These are phyloP conservation scores for Amphipyra berbera DNA, from an alignment of 2,888 invertebrate species.

Conservation along the genomic window DNA sequence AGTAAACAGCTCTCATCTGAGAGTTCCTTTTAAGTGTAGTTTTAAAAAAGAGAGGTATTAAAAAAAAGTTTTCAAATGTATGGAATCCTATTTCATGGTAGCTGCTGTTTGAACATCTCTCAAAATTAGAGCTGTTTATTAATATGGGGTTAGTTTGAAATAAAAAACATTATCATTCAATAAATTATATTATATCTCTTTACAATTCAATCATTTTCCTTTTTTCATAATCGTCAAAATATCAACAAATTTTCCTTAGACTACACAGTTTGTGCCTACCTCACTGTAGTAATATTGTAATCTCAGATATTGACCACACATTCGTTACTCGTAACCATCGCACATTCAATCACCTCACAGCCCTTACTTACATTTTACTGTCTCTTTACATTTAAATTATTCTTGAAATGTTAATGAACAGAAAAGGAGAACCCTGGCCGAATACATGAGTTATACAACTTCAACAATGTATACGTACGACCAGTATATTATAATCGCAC, in stretches of 20 bases:
- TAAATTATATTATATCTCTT: conserved; percentile 88
- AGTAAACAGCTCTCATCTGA: no score
- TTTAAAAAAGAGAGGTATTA: no score
- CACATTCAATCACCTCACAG: conserved; percentile 73
- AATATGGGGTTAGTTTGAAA: conserved; percentile 20
- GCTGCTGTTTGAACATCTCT: no score
- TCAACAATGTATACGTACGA: conserved; percentile 33
- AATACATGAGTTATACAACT: conserved; percentile 42
- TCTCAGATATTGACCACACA: conserved; percentile 62
- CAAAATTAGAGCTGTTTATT: no score
- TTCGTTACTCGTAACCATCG: conserved; percentile 61
- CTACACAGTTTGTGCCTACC: conserved; percentile 85
- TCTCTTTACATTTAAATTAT: conserved; percentile 37
- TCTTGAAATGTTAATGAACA: conserved; percentile 39
- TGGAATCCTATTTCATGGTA: no score
- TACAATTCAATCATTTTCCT: conserved; percentile 81
- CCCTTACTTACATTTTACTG: conserved; percentile 50
- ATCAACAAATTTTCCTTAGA: conserved; percentile 81
- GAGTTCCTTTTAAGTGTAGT: no score
- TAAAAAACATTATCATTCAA: conserved; percentile 70
- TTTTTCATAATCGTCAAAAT: conserved; percentile 84
- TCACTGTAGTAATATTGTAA: conserved; percentile 63
- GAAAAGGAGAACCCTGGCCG: conserved; percentile 47
- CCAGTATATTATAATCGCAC: conserved; percentile 48
- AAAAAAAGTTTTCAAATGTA: no score